Conservation (phyloP, 1,140 invertebrate species). For the Drosophila ercepeae region DNA sequence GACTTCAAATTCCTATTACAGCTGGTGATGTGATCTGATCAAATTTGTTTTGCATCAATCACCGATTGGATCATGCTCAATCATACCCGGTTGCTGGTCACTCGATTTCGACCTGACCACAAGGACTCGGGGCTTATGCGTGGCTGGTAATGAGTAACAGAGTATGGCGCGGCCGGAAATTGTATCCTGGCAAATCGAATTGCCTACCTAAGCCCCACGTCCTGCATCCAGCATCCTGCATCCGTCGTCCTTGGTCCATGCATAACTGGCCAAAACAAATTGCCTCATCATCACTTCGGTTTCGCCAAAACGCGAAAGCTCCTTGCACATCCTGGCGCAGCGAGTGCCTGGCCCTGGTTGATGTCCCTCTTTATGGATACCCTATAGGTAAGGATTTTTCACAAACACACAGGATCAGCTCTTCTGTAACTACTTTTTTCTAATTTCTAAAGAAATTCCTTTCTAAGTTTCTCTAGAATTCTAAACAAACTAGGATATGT, state of each 20-base stretch:
- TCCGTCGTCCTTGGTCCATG: too few relatives aligned
- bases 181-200: conserved; percentile 37
- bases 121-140: conserved; percentile 27
- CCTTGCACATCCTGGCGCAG: conserved; percentile 28
- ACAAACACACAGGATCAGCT: too few relatives aligned
- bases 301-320: conserved; percentile 4
- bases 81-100: too few relatives aligned
- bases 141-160: conserved; percentile 38
- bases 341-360: conserved; percentile 1
- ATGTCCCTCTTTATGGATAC: background rate
- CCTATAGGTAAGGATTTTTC: too few relatives aligned
- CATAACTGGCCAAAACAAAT: conserved; percentile 60
- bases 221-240: conserved; percentile 1
- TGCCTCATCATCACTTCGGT: conserved; percentile 54
- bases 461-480: too few relatives aligned
- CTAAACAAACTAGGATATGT: too few relatives aligned
- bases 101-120: conserved; percentile 6
- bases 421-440: too few relatives aligned
- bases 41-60: too few relatives aligned
- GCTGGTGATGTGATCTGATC: too few relatives aligned
- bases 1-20: too few relatives aligned
- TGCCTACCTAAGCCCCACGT: conserved; percentile 14
- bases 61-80: too few relatives aligned
- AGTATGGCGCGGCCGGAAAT: conserved; percentile 29
- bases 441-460: too few relatives aligned